These are phyloP conservation scores for Brachypalpus laphriformis DNA, from an alignment of 2,888 invertebrate species.

Conservation along the genomic window DNA sequence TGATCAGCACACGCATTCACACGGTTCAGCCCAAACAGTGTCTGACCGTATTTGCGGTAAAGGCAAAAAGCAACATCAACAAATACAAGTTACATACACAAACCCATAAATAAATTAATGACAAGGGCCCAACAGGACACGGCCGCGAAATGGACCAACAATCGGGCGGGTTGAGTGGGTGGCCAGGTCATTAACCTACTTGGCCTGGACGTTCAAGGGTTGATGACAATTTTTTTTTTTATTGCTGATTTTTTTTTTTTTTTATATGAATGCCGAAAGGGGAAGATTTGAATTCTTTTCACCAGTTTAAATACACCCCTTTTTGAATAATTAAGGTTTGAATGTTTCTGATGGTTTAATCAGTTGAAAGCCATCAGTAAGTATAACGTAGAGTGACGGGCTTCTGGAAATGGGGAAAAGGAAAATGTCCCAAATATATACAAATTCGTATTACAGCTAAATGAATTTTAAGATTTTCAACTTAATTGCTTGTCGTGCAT, in stretches of 20 bases:
- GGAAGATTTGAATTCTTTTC: neutral
- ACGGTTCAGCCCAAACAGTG: constrained; percentile 53
- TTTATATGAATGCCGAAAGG: neutral
- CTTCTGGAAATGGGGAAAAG: neutral
- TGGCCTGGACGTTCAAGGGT: neutral
- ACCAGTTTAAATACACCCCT: neutral
- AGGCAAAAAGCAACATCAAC: constrained; percentile 23
- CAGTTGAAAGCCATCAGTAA: neutral
- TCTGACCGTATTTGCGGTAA: constrained; percentile 22
- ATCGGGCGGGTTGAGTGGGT: neutral
- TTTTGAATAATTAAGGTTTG: neutral
- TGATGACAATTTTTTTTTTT: no score
- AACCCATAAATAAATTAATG: constrained; percentile 55
- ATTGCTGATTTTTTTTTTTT: neutral
- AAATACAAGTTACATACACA: constrained; percentile 8
- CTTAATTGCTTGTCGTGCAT: neutral
- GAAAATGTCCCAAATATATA: neutral
- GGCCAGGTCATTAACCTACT: constrained; percentile 1
- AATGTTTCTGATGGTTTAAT: neutral
- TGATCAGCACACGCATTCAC: constrained; percentile 29
- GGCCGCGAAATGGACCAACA: constrained; percentile 27
- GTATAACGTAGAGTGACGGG: neutral
- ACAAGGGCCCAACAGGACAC: constrained; percentile 18
- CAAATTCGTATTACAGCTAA: neutral
- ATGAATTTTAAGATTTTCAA: neutral